Percentiles rank a stretch among this genome's conserved stretches.
phyloP scores from a whole-genome alignment of 2,888 invertebrate genomes.

The Leptopterna dolabrata region DNA sequence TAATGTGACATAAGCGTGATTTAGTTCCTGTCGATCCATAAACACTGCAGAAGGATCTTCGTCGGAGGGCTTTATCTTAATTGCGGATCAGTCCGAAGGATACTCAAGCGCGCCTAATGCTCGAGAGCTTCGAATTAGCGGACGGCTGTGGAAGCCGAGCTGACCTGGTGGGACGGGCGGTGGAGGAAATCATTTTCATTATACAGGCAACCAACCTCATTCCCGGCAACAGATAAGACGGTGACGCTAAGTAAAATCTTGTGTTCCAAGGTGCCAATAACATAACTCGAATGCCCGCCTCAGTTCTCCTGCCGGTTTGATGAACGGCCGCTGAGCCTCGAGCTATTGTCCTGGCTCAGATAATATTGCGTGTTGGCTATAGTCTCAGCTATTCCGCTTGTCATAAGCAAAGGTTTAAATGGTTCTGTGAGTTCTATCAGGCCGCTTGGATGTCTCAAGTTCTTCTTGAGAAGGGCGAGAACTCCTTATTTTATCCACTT shows the following conservation, averaged over 20 bases:
- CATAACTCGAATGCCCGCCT: constrained; percentile 30
- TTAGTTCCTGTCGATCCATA: background rate
- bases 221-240: background rate
- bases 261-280: constrained; percentile 48
- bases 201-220: constrained; percentile 23
- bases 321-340: background rate
- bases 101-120: background rate
- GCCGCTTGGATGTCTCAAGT: background rate
- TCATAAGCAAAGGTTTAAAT: background rate
- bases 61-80: constrained; percentile 10
- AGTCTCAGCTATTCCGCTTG: background rate
- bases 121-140: constrained; percentile 1
- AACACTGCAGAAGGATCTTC: background rate
- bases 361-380: constrained; percentile 1
- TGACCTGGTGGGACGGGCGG: background rate
- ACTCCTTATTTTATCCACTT: background rate
- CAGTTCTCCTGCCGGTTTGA: background rate
- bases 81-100: background rate
- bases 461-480: background rate
- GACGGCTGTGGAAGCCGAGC: background rate
- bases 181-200: constrained; percentile 25
- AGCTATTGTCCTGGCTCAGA: background rate
- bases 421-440: background rate
- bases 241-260: constrained; percentile 43
- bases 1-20: background rate